Evolutionary conservation across 2,888 invertebrate genomes (phyloP).

Genomic region (Neuroscelio doddi): DNA sequence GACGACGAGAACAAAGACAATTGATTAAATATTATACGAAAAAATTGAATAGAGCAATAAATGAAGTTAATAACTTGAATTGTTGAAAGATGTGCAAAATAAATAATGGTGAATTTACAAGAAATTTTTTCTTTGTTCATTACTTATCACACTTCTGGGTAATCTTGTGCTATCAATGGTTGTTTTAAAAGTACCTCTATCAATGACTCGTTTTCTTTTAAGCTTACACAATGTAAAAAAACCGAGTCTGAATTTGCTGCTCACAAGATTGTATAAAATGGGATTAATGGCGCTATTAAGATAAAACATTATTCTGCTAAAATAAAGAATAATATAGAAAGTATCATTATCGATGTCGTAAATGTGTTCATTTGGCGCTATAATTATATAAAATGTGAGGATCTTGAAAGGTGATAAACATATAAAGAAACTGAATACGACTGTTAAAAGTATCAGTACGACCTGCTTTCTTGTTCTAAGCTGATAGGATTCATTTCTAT

Average conservation of each 20-base stretch:
- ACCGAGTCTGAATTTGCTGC: conserved; percentile 90
- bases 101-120: conserved; percentile 57
- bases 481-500: conserved; percentile 81
- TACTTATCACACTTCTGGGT: conserved; percentile 54
- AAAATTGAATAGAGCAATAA: no score
- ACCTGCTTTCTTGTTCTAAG: conserved; percentile 85
- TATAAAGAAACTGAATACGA: conserved; percentile 91
- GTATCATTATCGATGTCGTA: conserved; percentile 82
- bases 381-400: conserved; percentile 89
- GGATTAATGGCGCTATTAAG: conserved; percentile 94
- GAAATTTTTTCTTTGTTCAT: conserved; percentile 63
- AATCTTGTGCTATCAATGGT: conserved; percentile 67
- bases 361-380: conserved; percentile 80
- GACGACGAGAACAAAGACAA: no score
- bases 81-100: no score
- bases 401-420: conserved; percentile 92
- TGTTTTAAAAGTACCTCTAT: conserved; percentile 73
- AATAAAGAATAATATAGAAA: conserved; percentile 88
- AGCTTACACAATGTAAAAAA: conserved; percentile 81
- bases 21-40: no score
- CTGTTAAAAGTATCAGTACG: conserved; percentile 90
- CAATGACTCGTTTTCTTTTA: conserved; percentile 71
- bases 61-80: no score
- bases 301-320: conserved; percentile 90
- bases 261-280: conserved; percentile 92